Evolutionary conservation across 1,140 invertebrate species (phyloP).

Genomic region (Parapsyche elsis): DNA sequence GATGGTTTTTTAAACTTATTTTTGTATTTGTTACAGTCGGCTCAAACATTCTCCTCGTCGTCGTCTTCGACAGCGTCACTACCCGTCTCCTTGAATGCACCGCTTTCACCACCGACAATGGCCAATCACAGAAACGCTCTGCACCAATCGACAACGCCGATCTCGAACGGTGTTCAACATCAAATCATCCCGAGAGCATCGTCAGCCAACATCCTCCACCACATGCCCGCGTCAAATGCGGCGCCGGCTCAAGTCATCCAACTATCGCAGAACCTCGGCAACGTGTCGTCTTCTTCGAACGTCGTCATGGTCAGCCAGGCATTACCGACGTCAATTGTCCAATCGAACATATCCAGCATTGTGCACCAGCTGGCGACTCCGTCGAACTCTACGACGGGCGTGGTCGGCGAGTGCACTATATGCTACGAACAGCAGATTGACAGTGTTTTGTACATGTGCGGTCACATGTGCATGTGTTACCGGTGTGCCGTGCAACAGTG

Average conservation of each 20-base stretch:
- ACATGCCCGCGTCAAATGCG: constrained; percentile 52
- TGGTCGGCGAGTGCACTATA: constrained; percentile 84
- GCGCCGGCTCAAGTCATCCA: constrained; percentile 45
- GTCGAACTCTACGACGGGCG: constrained; percentile 55
- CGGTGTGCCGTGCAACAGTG: constrained; percentile 94
- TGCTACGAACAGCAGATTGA: constrained; percentile 95
- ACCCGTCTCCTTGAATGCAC: constrained; percentile 26
- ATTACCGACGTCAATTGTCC: constrained; percentile 18
- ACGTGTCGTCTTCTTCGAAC: constrained; percentile 58
- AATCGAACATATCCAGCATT: constrained; percentile 25
- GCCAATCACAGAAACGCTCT: constrained; percentile 37
- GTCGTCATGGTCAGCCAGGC: constrained; percentile 61
- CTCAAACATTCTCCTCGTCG: constrained; percentile 25
- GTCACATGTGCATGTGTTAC: constrained; percentile 99
- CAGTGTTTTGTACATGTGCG: constrained; percentile 95
- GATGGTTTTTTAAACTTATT: too few species aligned
- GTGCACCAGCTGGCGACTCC: constrained; percentile 44
- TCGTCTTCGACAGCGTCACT: constrained; percentile 45
- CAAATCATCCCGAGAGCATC: constrained; percentile 54
- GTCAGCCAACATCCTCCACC: constrained; percentile 37
- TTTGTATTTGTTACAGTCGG: constrained; percentile 44
- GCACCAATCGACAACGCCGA: constrained; percentile 55
- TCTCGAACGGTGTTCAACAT: constrained; percentile 59
- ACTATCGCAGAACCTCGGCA: constrained; percentile 47
- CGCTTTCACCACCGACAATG: constrained; percentile 40